Evolutionary conservation across 2,113 vertebrate genomes (phyloP).

Genomic region (human (Homo sapiens)): GRCh38 chr1:238539001-238539500

Average conservation of each 20-base stretch:
- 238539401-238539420: too few species aligned
- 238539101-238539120: not conserved
- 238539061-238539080: too few species aligned
- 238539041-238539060: too few species aligned
- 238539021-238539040: too few species aligned
- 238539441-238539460: not conserved
- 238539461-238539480: not conserved
- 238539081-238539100: too few species aligned
- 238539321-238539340: not conserved
- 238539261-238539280: not conserved
- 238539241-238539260: not conserved
- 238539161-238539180: not conserved
- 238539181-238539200: not conserved
- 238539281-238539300: not conserved
- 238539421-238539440: not conserved
- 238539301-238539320: not conserved
- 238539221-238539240: not conserved
- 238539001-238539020: not conserved
- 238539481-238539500: not conserved
- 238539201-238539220: not conserved
- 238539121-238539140: not conserved
- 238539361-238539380: not conserved
- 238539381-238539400: too few species aligned
- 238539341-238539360: not conserved
- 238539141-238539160: not conserved